These are phyloP conservation scores for Octonoba sinensis DNA, from an alignment of 2,888 invertebrate genomes.

Conservation along the genomic window DNA sequence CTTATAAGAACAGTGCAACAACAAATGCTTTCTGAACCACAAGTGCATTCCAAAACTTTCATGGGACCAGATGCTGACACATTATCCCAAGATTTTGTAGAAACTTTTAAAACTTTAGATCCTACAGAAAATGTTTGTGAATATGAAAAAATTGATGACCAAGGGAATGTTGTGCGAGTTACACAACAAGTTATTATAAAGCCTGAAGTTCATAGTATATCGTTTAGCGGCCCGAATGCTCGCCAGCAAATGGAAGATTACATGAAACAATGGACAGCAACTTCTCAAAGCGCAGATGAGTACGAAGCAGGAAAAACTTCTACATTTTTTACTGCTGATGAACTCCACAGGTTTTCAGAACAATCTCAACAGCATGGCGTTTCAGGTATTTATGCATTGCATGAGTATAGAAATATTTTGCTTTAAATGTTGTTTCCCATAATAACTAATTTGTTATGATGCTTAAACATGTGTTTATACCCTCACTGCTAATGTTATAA, in stretches of 20 bases:
- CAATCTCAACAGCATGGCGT: slow-evolving; percentile 17
- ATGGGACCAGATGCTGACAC: slow-evolving; percentile 74
- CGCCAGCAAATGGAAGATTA: slow-evolving; percentile 74
- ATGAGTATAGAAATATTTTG: neutral
- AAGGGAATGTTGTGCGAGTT: slow-evolving; percentile 65
- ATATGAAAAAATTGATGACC: slow-evolving; percentile 65
- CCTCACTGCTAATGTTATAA: too few relatives aligned
- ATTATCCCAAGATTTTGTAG: slow-evolving; percentile 73
- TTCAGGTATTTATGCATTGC: slow-evolving; percentile 44
- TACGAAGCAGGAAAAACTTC: slow-evolving; percentile 5
- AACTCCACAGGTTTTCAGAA: slow-evolving; percentile 23
- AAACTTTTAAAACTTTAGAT: slow-evolving; percentile 65
- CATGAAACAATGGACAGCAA: slow-evolving; percentile 69
- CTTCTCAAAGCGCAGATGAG: slow-evolving; percentile 28
- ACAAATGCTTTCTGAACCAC: slow-evolving; percentile 49
- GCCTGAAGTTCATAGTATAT: slow-evolving; percentile 74
- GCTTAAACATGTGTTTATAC: too few relatives aligned
- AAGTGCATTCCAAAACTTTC: slow-evolving; percentile 70
- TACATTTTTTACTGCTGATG: slow-evolving; percentile 8
- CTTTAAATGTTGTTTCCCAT: too few relatives aligned
- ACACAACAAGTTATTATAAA: slow-evolving; percentile 72
- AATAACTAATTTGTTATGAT: too few relatives aligned
- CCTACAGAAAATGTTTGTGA: slow-evolving; percentile 65
- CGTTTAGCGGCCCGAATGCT: slow-evolving; percentile 75
- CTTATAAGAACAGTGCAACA: slow-evolving; percentile 56